These are phyloP conservation scores for Tetramorium simillimum DNA, from an alignment of 1,140 invertebrate species.

Conservation along the genomic window DNA sequence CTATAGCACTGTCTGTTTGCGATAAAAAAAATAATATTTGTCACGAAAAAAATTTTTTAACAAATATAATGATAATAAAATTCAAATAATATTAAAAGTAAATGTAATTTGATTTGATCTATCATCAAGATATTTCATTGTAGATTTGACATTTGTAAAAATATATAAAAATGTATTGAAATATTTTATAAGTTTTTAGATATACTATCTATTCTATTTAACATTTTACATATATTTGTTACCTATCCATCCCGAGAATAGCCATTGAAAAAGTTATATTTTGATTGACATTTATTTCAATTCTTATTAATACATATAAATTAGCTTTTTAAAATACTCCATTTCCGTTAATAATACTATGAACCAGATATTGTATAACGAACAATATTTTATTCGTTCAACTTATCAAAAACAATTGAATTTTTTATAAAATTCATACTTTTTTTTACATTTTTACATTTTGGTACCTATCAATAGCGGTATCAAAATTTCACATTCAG, in stretches of 20 bases:
- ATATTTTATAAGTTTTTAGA: not conserved
- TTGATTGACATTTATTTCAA: not conserved
- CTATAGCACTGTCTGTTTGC: too few species aligned
- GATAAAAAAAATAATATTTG: too few species aligned
- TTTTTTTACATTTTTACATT: too few species aligned
- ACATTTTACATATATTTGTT: not conserved
- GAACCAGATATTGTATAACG: not conserved
- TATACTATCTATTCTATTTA: not conserved
- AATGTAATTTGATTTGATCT: not conserved
- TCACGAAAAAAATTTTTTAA: not conserved
- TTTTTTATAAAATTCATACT: not conserved
- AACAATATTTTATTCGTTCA: not conserved
- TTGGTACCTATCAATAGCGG: not conserved
- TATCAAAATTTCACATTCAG: slow-evolving; percentile 1
- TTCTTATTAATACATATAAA: not conserved
- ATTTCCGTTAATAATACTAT: not conserved
- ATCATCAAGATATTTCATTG: not conserved
- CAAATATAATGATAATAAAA: not conserved
- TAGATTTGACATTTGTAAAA: not conserved
- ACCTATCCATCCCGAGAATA: not conserved
- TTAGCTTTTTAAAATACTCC: not conserved
- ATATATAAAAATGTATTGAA: too few species aligned
- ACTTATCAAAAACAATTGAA: not conserved
- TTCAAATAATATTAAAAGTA: slow-evolving; percentile 3
- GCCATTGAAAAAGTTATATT: not conserved